Percentiles rank a stretch among this genome's conserved stretches.
Evolutionary conservation across 2,888 invertebrate species (phyloP).

Genomic region (Epinotia bilunana): DNA sequence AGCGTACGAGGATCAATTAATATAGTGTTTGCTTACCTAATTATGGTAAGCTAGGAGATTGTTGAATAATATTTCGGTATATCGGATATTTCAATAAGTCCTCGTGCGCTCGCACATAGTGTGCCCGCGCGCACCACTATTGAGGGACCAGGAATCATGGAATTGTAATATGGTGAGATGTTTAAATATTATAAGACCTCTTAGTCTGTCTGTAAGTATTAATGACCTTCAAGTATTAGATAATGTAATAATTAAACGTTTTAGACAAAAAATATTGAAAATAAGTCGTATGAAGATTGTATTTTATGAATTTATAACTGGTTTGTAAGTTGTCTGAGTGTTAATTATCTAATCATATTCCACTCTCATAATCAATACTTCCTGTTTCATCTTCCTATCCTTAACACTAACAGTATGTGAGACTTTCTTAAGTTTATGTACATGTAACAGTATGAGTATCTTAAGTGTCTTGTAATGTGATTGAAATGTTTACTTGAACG

Average conservation of each 20-base stretch:
- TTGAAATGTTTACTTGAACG: constrained; percentile 7
- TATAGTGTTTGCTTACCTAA: neutral
- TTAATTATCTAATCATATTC: neutral
- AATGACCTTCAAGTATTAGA: constrained; percentile 29
- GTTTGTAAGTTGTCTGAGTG: neutral
- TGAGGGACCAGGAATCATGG: neutral
- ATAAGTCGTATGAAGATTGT: constrained; percentile 1
- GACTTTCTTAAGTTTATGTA: neutral
- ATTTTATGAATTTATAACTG: neutral
- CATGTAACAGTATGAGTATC: neutral
- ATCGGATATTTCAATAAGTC: neutral
- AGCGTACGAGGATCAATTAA: neutral
- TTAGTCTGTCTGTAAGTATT: constrained; percentile 25
- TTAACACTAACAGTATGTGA: neutral
- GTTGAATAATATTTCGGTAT: neutral
- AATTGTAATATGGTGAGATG: neutral
- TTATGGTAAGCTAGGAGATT: neutral
- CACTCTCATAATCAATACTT: neutral
- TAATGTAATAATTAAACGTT: constrained; percentile 5
- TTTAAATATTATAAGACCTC: neutral
- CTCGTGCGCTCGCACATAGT: neutral
- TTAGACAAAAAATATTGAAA: neutral
- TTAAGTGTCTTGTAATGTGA: constrained; percentile 22
- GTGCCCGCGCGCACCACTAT: neutral
- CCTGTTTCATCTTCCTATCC: too few species aligned